Conservation (phyloP, 64 coral and sea anemone species). For the Dendrophyllia cribrosa region DNA sequence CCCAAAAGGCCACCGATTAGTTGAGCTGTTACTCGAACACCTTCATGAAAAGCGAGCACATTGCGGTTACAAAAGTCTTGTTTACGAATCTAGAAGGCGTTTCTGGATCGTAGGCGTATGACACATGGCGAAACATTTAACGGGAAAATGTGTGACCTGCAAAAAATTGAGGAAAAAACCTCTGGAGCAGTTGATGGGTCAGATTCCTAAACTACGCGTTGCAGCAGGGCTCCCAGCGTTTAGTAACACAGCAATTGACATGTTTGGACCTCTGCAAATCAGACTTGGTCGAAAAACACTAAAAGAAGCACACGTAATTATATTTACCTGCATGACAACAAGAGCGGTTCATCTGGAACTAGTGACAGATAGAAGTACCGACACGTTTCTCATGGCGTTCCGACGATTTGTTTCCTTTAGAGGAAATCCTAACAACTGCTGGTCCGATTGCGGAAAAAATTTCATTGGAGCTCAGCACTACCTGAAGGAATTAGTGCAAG, state of each 20-base stretch:
- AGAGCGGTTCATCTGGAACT: slow-evolving; percentile 30
- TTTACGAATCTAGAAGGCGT: neutral
- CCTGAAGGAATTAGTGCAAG: slow-evolving; percentile 10
- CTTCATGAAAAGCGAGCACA: slow-evolving; percentile 47
- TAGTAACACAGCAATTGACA: neutral
- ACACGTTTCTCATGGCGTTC: slow-evolving; percentile 47
- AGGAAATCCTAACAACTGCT: slow-evolving; percentile 26
- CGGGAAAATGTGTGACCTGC: slow-evolving; percentile 43
- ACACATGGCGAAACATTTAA: slow-evolving; percentile 25
- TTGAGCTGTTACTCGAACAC: slow-evolving; percentile 19
- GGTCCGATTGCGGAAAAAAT: slow-evolving; percentile 33
- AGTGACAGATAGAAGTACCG: slow-evolving; percentile 35
- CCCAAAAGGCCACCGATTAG: slow-evolving; percentile 22
- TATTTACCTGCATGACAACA: no score
- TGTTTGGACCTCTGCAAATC: slow-evolving; percentile 11
- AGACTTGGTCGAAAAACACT: slow-evolving; percentile 18
- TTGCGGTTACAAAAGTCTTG: slow-evolving; percentile 50
- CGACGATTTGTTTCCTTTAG: neutral
- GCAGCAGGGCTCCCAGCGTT: neutral
- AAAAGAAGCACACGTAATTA: neutral
- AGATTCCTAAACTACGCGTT: neutral
- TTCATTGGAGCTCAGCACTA: slow-evolving; percentile 40
- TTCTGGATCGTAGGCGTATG: slow-evolving; percentile 37
- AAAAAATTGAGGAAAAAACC: slow-evolving; percentile 43
- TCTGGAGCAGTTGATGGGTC: slow-evolving; percentile 13